Evolutionary conservation across 2,888 invertebrate genomes (phyloP), one percentile per base, ranked within the genome.

Genomic region (Apodemia hepburni): DNA sequence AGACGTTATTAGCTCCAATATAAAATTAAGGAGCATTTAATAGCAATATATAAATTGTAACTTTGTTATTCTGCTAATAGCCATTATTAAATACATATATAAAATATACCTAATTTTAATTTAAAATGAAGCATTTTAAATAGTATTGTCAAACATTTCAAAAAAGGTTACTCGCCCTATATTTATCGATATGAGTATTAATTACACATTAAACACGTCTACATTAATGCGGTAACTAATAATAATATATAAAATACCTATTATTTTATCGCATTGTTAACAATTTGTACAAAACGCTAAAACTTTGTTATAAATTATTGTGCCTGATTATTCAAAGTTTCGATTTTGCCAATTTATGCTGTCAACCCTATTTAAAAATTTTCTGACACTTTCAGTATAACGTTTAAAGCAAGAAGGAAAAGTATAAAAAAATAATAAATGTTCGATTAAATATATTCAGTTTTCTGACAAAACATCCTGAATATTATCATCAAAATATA

Each of bases 111-210:
- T 62, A 62, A 58, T 67, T 65, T 68, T 73, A 66, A 67, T 66
- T 69, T 66, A 65, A 79, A 82, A 82, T 80, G 82, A 87, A 82
- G 81, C 82, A 84, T 85, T 81, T 74, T 79, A 79, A 42, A 81
- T 76, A 79, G 85, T 88, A 88, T 88, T 91, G 90, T 91, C 90
- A 87, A 84, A 78, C 71, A 82, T 88, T 87, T 76, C 80, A 81
- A 74, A 82, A 73, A 68, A 81, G 42, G 76, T 71, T 77, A 82
- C 90, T 90, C 90, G 90, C 90, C 90, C 90, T 89, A 88, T 42
- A 42, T 42, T 38, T 12, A 76, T 79, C 77, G 73, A 75, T 69
- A 66, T 69, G 85, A 86, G 85, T 86, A 85, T 87, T 85, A 63
- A 42, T 68, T 67, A 64, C 65, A 65, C 64, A 64, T 63, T 42